Evolutionary conservation across 1,140 invertebrate species (phyloP).

Genomic region (Latrodectus geometricus): DNA sequence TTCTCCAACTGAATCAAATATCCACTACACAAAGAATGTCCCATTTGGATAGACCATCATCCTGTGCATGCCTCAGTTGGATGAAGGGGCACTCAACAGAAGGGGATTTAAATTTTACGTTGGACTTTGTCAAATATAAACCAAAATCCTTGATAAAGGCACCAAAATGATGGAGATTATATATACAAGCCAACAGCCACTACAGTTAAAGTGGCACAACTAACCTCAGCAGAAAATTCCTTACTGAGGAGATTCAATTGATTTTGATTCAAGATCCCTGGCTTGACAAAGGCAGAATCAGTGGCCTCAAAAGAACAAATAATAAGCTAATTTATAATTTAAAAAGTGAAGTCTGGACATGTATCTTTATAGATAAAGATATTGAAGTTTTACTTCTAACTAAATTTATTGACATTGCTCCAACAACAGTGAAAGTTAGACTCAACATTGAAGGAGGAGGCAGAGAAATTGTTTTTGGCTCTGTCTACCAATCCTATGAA

Average conservation of each 20-base stretch:
- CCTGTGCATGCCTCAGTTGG: not conserved
- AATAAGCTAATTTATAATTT: not conserved
- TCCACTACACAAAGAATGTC: not conserved
- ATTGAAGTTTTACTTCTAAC: too few species aligned
- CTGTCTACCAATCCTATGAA: too few species aligned
- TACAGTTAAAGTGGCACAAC: not conserved
- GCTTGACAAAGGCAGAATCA: not conserved
- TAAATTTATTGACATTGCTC: too few species aligned
- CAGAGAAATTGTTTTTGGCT: too few species aligned
- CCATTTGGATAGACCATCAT: not conserved
- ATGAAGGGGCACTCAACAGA: not conserved
- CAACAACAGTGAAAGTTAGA: too few species aligned
- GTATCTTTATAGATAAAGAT: too few species aligned
- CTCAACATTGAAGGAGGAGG: too few species aligned
- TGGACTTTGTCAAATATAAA: not conserved
- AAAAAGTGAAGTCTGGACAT: too few species aligned
- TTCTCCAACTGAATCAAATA: not conserved
- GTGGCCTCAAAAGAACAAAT: constrained; percentile 3
- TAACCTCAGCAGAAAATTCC: not conserved
- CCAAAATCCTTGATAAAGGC: not conserved
- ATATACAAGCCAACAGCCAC: not conserved
- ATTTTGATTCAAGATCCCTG: not conserved
- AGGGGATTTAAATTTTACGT: constrained; percentile 5
- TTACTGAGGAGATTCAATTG: not conserved
- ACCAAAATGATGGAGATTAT: not conserved